These are phyloP conservation scores for Equus quagga DNA, from an alignment of 2,113 vertebrate species.

Conservation along the genomic window DNA sequence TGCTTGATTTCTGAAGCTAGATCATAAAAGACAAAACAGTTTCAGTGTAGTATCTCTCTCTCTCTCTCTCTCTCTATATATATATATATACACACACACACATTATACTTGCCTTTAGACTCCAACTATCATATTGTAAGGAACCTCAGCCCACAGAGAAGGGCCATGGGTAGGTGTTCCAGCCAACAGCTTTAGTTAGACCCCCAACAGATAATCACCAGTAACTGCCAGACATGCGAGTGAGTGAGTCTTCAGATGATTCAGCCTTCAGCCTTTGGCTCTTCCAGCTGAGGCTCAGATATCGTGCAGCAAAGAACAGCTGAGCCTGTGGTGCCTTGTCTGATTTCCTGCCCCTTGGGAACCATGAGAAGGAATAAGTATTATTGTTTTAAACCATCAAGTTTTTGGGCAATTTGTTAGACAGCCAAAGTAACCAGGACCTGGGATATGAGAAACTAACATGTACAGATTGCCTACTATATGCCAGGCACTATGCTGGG, in stretches of 20 bases:
- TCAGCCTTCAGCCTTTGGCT: not conserved
- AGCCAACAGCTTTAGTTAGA: not conserved
- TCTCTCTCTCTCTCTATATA: not conserved
- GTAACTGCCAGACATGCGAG: not conserved
- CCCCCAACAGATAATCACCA: not conserved
- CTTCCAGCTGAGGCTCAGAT: not conserved
- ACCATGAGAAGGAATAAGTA: not conserved
- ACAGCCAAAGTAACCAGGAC: not conserved
- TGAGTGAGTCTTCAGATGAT: not conserved
- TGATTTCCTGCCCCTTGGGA: not conserved
- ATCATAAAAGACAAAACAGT: not conserved
- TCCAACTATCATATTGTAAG: not conserved
- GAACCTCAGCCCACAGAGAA: not conserved
- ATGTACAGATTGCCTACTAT: not conserved
- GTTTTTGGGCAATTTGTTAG: not conserved
- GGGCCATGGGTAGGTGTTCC: not conserved
- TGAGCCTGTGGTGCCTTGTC: not conserved
- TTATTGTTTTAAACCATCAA: not conserved
- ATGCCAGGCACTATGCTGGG: not conserved
- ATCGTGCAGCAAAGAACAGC: not conserved
- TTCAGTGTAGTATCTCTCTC: not conserved
- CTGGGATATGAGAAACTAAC: not conserved
- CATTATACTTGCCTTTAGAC: not conserved
- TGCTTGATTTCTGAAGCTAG: not conserved
- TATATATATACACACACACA: too few relatives aligned